Conservation (phyloP, 2,888 invertebrate genomes). For the Spicauda simplicius region DNA sequence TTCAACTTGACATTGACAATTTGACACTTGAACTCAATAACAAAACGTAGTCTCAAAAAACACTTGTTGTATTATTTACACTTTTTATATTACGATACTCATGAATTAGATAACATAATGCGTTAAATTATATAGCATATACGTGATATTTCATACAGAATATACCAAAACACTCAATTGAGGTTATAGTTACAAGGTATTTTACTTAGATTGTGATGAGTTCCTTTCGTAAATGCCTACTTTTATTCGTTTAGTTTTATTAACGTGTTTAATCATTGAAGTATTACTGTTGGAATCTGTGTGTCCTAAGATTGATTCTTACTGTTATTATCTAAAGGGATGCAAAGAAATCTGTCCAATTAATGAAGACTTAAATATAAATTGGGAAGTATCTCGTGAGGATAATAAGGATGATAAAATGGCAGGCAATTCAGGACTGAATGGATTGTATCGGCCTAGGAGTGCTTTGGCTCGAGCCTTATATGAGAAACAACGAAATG, state of each 20-base stretch:
- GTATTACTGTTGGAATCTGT: slow-evolving; percentile 41
- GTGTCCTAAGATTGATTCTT: slow-evolving; percentile 54
- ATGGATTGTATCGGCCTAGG: slow-evolving; percentile 86
- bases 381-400: slow-evolving; percentile 39
- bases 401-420: slow-evolving; percentile 53
- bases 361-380: slow-evolving; percentile 45
- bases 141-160: slow-evolving; percentile 9
- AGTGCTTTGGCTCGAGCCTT: slow-evolving; percentile 89
- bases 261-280: slow-evolving; percentile 31
- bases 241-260: slow-evolving; percentile 45
- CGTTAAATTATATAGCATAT: slow-evolving; percentile 13
- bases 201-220: slow-evolving; percentile 19
- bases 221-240: slow-evolving; percentile 53
- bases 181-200: slow-evolving; percentile 45
- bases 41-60: slow-evolving; percentile 13
- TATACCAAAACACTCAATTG: slow-evolving; percentile 21
- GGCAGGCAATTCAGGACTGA: slow-evolving; percentile 62
- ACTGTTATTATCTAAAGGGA: slow-evolving; percentile 65
- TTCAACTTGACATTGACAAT: slow-evolving; percentile 43
- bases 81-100: slow-evolving; percentile 45
- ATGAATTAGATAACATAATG: slow-evolving; percentile 37
- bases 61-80: slow-evolving; percentile 19
- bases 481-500: slow-evolving; percentile 89
- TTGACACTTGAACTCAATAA: slow-evolving; percentile 7
- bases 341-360: slow-evolving; percentile 54